Conservation (phyloP, 1,140 invertebrate species). For the Oscheius sp. region DNA sequence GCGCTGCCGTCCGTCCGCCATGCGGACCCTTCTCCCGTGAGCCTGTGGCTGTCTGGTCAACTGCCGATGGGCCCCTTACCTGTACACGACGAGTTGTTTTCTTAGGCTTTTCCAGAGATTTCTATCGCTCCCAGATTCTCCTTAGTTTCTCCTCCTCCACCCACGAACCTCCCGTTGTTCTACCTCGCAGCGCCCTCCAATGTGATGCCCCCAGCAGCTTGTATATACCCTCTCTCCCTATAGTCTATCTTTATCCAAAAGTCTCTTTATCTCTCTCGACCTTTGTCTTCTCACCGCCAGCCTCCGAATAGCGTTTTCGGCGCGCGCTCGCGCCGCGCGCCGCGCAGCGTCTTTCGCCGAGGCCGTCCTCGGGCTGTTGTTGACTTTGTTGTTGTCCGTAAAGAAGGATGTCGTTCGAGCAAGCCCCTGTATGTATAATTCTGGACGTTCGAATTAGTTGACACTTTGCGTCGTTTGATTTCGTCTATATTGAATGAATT, state of each 20-base stretch:
- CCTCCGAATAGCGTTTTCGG: background rate
- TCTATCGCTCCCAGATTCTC: background rate
- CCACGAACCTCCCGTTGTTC: background rate
- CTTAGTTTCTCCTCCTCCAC: background rate
- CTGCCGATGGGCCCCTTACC: background rate
- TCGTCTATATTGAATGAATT: too few species aligned
- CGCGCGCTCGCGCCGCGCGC: background rate
- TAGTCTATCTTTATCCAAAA: background rate
- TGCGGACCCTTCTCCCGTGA: background rate
- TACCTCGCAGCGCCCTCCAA: conserved; percentile 8
- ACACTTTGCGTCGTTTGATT: too few species aligned
- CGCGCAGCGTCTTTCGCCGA: conserved; percentile 5
- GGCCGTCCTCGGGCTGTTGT: background rate
- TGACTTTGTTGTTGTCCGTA: background rate
- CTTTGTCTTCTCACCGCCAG: conserved; percentile 1
- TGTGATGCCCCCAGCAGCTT: background rate
- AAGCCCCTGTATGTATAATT: background rate
- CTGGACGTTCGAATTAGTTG: too few species aligned
- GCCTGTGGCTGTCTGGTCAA: background rate
- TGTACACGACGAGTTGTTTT: conserved; percentile 1
- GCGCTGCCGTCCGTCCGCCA: background rate
- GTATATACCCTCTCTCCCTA: conserved; percentile 3
- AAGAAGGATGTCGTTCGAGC: background rate
- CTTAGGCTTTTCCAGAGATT: conserved; percentile 1
- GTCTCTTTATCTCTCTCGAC: background rate